A percentile compares a stretch with the other conserved stretches of the same genome.
These are phyloP conservation scores for Fukomys damarensis DNA, from an alignment of 2,113 vertebrate species.

Conservation along the genomic window DNA sequence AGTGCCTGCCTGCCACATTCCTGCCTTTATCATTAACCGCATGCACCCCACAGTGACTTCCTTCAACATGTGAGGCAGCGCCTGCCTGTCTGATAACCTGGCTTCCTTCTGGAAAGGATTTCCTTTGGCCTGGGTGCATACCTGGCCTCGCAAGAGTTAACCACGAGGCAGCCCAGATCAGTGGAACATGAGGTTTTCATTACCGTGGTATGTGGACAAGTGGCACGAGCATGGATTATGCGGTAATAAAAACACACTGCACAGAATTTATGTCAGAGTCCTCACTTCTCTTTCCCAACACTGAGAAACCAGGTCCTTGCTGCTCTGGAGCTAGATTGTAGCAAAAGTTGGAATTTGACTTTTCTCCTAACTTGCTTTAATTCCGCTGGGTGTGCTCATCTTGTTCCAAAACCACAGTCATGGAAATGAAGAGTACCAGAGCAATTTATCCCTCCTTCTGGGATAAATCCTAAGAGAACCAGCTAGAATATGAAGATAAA, in stretches of 20 bases:
- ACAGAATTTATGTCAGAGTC: constrained; percentile 85
- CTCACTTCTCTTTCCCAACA: constrained; percentile 78
- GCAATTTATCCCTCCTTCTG: constrained; percentile 4
- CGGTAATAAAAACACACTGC: constrained; percentile 87
- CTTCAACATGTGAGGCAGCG: constrained; percentile 72
- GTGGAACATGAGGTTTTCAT: constrained; percentile 89
- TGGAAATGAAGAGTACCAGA: not conserved
- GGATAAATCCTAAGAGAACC: not conserved
- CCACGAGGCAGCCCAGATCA: constrained; percentile 78
- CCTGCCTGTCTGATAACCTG: constrained; percentile 68
- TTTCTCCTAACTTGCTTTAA: constrained; percentile 58
- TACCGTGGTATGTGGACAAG: constrained; percentile 87
- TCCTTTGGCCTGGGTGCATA: constrained; percentile 76
- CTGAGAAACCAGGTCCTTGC: constrained; percentile 72
- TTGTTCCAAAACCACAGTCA: not conserved
- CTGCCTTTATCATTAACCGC: constrained; percentile 65
- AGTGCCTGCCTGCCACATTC: constrained; percentile 64
- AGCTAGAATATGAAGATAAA: constrained; percentile 20
- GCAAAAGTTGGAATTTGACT: constrained; percentile 69
- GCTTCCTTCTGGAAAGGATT: constrained; percentile 80
- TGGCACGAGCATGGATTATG: constrained; percentile 87
- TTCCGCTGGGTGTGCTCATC: not conserved
- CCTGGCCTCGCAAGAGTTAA: constrained; percentile 87
- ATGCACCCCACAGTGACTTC: constrained; percentile 57
- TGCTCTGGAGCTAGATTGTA: constrained; percentile 63